Conservation (phyloP, 2,888 invertebrate species). For the Tenodera sinensis region DNA sequence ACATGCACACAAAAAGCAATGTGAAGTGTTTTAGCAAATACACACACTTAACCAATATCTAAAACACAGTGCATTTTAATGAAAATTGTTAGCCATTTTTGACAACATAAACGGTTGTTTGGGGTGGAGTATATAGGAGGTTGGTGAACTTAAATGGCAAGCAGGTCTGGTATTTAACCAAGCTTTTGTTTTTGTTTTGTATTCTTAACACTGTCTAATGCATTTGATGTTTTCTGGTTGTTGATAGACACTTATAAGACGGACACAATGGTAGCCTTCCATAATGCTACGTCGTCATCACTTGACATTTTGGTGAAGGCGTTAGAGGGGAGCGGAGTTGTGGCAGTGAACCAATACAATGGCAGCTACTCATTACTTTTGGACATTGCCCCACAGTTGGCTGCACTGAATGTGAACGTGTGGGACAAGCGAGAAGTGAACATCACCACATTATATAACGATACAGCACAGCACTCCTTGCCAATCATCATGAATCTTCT, state of each 20-base stretch:
- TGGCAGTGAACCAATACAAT: constrained; percentile 53
- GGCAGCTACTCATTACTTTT: constrained; percentile 64
- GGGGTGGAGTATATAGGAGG: no score
- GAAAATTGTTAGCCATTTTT: no score
- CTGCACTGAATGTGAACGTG: constrained; percentile 59
- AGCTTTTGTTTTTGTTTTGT: neutral
- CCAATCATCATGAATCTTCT: constrained; percentile 71
- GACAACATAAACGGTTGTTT: no score
- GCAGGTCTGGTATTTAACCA: no score
- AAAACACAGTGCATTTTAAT: no score
- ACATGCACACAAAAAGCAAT: no score
- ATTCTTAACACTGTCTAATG: no score
- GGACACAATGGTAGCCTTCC: constrained; percentile 58
- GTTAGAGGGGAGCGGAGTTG: constrained; percentile 42
- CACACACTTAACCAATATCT: no score
- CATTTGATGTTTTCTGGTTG: neutral
- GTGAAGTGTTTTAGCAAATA: no score
- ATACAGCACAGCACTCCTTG: constrained; percentile 73
- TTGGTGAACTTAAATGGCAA: no score
- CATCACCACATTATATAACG: constrained; percentile 68
- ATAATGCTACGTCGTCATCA: constrained; percentile 50
- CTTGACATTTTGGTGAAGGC: constrained; percentile 42
- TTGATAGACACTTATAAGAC: constrained; percentile 53
- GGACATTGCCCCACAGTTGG: constrained; percentile 61
- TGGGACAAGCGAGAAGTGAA: constrained; percentile 53